Percentiles rank a stretch among this genome's conserved stretches.
phyloP scores from a whole-genome alignment of 2,888 invertebrate genomes.

The Danaus chrysippus region DNA sequence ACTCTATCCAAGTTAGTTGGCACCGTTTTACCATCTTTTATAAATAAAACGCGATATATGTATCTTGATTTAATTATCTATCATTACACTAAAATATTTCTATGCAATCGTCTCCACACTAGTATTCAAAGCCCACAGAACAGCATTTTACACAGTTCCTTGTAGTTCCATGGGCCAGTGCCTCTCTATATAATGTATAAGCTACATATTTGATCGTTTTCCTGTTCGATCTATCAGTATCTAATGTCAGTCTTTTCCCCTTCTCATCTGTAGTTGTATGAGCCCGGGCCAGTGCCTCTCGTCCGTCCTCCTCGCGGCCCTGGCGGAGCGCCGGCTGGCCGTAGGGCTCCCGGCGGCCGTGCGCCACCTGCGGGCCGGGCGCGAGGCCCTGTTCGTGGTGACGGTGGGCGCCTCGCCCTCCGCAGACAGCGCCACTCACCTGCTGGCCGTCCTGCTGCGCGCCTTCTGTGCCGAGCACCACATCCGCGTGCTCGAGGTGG shows the following conservation, averaged over 20 bases:
- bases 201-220: too few relatives aligned
- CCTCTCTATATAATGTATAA: too few relatives aligned
- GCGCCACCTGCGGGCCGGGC: slow-evolving; percentile 77
- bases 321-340: slow-evolving; percentile 78
- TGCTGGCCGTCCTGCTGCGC: slow-evolving; percentile 87
- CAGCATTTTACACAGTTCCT: slow-evolving; percentile 20
- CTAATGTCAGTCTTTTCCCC: not conserved
- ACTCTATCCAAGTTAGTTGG: too few relatives aligned
- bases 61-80: too few relatives aligned
- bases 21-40: too few relatives aligned
- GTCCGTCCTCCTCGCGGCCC: slow-evolving; percentile 75
- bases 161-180: slow-evolving; percentile 71
- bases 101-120: not conserved
- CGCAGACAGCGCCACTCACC: slow-evolving; percentile 87
- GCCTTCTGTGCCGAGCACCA: slow-evolving; percentile 89
- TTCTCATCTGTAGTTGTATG: too few relatives aligned
- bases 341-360: slow-evolving; percentile 82
- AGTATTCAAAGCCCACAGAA: not conserved
- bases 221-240: too few relatives aligned
- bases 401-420: slow-evolving; percentile 83
- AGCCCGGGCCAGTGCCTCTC: slow-evolving; percentile 73
- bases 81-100: too few relatives aligned
- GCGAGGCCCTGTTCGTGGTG: slow-evolving; percentile 83
- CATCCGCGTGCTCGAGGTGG: slow-evolving; percentile 81
- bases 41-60: too few relatives aligned